These are phyloP conservation scores for Ochropacha duplaris DNA, from an alignment of 2,888 invertebrate genomes.

Conservation along the genomic window DNA sequence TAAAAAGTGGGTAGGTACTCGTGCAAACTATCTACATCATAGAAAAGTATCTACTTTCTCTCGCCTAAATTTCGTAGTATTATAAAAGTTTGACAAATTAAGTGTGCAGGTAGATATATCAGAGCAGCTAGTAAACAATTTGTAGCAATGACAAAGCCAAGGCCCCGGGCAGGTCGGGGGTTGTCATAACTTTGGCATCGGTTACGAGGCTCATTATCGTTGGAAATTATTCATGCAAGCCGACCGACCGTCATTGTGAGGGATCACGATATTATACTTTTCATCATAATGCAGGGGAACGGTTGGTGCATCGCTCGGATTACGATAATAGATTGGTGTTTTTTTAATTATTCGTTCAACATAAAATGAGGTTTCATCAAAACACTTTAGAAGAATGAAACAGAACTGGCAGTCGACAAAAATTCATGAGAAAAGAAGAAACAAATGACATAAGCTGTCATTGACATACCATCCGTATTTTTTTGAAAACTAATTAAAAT, in stretches of 20 bases:
- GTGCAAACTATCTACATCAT: too few relatives aligned
- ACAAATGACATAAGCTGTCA: conserved; percentile 51
- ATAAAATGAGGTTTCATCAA: background rate
- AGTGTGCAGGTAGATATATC: background rate
- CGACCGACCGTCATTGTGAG: conserved; percentile 31
- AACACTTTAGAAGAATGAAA: background rate
- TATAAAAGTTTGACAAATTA: background rate
- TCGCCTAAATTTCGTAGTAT: background rate
- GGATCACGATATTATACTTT: conserved; percentile 43
- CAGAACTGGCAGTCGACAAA: background rate
- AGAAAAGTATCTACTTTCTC: background rate
- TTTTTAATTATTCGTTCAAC: background rate
- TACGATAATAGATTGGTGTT: background rate
- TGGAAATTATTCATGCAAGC: conserved; percentile 62
- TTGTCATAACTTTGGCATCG: conserved; percentile 42
- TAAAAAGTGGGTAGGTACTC: too few relatives aligned
- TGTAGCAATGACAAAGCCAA: conserved; percentile 3
- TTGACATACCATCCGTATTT: conserved; percentile 41
- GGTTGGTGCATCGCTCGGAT: conserved; percentile 10
- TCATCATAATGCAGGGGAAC: conserved; percentile 57
- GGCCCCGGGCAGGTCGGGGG: conserved; percentile 6
- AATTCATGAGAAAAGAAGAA: conserved; percentile 19
- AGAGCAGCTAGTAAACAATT: conserved; percentile 9
- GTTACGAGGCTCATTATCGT: conserved; percentile 45
- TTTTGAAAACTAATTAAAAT: conserved; percentile 24